A percentile compares a stretch with the other conserved stretches of the same genome.
Conservation (phyloP, 2,888 invertebrate genomes). For the Zhuqinia jingwanae region DNA sequence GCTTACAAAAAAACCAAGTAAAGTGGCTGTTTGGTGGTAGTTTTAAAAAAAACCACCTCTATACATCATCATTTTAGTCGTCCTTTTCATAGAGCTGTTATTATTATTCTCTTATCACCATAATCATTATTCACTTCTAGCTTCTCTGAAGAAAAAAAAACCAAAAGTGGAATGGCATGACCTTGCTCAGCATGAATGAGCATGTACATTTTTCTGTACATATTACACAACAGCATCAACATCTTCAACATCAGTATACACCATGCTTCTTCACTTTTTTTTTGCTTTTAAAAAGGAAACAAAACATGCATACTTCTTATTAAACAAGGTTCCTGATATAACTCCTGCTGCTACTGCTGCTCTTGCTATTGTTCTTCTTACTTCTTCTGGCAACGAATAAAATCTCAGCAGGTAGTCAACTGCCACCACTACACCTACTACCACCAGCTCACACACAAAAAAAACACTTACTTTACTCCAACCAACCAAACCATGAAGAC, state of each 20-base stretch:
- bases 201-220: neutral
- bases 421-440: neutral
- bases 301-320: slow-evolving; percentile 12
- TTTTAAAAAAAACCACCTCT: neutral
- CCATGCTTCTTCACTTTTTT: slow-evolving; percentile 28
- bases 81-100: neutral
- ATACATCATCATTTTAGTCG: slow-evolving; percentile 7
- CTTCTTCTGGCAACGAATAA: slow-evolving; percentile 26
- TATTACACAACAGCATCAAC: neutral
- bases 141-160: slow-evolving; percentile 1
- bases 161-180: slow-evolving; percentile 8
- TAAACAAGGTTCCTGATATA: neutral
- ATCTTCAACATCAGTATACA: too few relatives aligned
- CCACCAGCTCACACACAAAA: too few relatives aligned
- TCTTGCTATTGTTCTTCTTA: slow-evolving; percentile 11
- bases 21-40: slow-evolving; percentile 3
- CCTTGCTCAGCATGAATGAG: neutral
- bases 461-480: neutral
- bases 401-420: slow-evolving; percentile 71
- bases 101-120: slow-evolving; percentile 31
- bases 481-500: slow-evolving; percentile 8
- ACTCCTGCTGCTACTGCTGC: neutral
- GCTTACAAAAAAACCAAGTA: neutral
- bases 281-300: neutral
- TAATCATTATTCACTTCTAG: slow-evolving; percentile 1